Evolutionary conservation across 1,140 invertebrate species (phyloP).

Genomic region (Diplogasteroides magnus): DNA sequence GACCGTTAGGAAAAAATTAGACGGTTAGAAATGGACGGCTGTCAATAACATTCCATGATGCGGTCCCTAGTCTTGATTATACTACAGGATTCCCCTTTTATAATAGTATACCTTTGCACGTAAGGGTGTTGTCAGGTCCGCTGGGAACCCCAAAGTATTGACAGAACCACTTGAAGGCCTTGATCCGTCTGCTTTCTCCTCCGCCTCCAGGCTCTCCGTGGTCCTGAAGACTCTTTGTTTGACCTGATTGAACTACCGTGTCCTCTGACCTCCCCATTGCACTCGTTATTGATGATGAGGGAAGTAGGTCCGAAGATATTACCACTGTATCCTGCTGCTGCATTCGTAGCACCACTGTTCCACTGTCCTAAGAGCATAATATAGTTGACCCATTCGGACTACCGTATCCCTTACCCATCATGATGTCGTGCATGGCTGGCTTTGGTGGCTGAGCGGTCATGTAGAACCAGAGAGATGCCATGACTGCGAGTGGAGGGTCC

Average conservation of each 20-base stretch:
- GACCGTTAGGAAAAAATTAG: no score
- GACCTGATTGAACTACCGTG: no score
- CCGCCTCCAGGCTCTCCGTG: slow-evolving; percentile 24
- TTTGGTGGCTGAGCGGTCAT: slow-evolving; percentile 21
- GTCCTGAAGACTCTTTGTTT: slow-evolving; percentile 22
- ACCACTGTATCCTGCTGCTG: slow-evolving; percentile 11
- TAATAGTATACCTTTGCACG: slow-evolving; percentile 42
- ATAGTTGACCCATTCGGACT: slow-evolving; percentile 4
- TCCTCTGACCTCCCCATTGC: slow-evolving; percentile 43
- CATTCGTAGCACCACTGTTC: slow-evolving; percentile 13
- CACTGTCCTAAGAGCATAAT: slow-evolving; percentile 14
- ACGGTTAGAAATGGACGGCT: no score
- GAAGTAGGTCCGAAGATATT: slow-evolving; percentile 24
- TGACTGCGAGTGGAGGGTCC: slow-evolving; percentile 15
- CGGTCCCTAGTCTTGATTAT: no score
- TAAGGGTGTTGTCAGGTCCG: slow-evolving; percentile 38
- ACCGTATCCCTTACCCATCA: slow-evolving; percentile 27
- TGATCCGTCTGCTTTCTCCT: slow-evolving; percentile 47
- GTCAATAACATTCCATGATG: no score
- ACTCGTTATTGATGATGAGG: no score
- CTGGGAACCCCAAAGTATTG: slow-evolving; percentile 44
- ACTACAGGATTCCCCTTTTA: no score
- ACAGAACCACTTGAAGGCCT: no score
- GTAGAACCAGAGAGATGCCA: slow-evolving; percentile 23
- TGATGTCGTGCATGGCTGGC: slow-evolving; percentile 26